phyloP scores from a whole-genome alignment of 35 echinoderm and acorn worm genomes.

The Apostichopus parvimensis region DNA sequence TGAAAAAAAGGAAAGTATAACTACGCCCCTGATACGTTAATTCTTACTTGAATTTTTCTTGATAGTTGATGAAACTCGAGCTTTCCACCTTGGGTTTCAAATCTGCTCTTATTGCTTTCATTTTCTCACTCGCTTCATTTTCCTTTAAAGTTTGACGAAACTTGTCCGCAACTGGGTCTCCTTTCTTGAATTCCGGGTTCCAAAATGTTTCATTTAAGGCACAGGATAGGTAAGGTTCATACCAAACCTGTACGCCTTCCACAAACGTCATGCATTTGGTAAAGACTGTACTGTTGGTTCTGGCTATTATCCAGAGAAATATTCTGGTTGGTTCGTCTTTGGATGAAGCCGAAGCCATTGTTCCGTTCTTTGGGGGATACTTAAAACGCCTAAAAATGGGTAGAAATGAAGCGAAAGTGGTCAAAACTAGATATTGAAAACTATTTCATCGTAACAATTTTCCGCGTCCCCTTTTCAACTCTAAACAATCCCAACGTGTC shows the following conservation, averaged over 20 bases:
- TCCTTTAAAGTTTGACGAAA: neutral
- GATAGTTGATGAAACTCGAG: neutral
- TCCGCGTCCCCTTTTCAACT: no score
- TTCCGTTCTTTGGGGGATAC: no score
- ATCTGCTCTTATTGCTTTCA: neutral
- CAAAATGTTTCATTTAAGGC: conserved; percentile 10
- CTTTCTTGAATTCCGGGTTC: conserved; percentile 38
- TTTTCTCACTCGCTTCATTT: conserved; percentile 12
- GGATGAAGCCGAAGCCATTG: no score
- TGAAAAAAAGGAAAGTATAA: no score
- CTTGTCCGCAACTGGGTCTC: conserved; percentile 9
- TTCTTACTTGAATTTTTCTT: conserved; percentile 21
- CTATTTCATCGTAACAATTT: no score
- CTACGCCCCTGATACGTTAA: no score
- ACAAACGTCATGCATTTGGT: conserved; percentile 30
- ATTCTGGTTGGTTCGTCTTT: neutral
- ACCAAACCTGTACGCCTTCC: conserved; percentile 7
- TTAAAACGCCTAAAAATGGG: no score
- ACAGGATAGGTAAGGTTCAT: conserved; percentile 3
- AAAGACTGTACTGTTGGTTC: conserved; percentile 16
- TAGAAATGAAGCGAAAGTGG: no score
- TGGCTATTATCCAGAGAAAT: conserved; percentile 16
- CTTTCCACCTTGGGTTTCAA: neutral
- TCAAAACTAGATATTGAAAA: no score
- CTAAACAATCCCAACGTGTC: no score